Evolutionary conservation across 2,797 vertebrate genomes (phyloP), one percentile per base, ranked within the genome.

Genomic region (Vipera ursinii): DNA sequence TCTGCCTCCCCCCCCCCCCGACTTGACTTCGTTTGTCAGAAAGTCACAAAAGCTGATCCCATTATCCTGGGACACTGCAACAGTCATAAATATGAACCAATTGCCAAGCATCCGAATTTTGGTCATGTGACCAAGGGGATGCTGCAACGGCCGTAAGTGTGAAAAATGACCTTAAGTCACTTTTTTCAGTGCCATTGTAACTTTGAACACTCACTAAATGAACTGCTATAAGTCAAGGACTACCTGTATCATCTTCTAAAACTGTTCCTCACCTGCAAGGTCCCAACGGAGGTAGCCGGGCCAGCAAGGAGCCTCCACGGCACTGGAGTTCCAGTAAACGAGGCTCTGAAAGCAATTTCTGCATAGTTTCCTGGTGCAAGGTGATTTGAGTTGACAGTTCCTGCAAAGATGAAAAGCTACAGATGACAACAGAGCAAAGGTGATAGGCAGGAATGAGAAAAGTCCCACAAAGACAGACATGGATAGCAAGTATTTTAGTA

Each of bases 261-360:
- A 10, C 15, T 24, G 32, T 5, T 38, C 59, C 85, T 63, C 97
- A 99, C 98, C 98, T 98, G 98, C 98, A 98, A 96, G 98, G 98
- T 38, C 98, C 98, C 9, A 98, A 98, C 87, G 97, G 95, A 2
- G 96, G 96, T 38, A 97, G 96, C 44, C 97, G 98, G n/a, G 98
- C 98, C 4, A 99, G 97, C 97, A 98, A 98, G 60, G 98, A 98
- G 13, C 98, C 99, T 0, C 99, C 99, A 13, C 98, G 98, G 91
- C 97, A 97, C 97, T 99, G 99, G 38, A 99, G 97, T 24, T 98
- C 98, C 0, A 98, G 98, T 82, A 99, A 91, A 60, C 98, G 97
- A 44, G 98, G 98, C 96, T 99, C 98, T 22, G 97, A 98, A 93
- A 99, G 96, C 86, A 99, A 98, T 92, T 98, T 98, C 91, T 96